Evolutionary conservation across 2,888 invertebrate genomes (phyloP).

Genomic region (Noctua pronuba): DNA sequence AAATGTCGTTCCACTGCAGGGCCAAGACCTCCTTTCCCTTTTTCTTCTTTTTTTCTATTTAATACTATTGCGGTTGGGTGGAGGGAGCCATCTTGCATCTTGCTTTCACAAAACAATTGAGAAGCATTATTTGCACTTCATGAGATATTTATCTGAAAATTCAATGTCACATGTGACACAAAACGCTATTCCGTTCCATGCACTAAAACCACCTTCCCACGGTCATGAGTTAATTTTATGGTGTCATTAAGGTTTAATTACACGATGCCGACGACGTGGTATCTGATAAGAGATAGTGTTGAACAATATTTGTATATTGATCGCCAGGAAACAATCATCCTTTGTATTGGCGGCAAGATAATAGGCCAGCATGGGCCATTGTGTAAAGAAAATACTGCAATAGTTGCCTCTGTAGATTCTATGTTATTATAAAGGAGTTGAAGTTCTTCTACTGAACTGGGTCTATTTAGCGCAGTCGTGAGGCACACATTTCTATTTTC

Average conservation of each 20-base stretch:
- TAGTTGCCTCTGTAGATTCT: background rate
- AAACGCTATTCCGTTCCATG: constrained; percentile 20
- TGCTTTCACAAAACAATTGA: background rate
- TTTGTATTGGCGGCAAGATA: constrained; percentile 63
- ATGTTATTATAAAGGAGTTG: background rate
- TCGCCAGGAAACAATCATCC: constrained; percentile 76
- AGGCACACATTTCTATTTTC: background rate
- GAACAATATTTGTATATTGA: constrained; percentile 79
- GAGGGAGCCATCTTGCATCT: background rate
- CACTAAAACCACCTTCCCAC: constrained; percentile 66
- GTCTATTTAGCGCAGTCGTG: background rate
- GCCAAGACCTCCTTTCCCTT: background rate
- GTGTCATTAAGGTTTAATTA: constrained; percentile 63
- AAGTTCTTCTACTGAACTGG: background rate
- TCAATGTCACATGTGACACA: constrained; percentile 28
- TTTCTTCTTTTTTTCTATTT: background rate
- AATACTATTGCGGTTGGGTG: background rate
- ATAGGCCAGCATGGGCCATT: background rate
- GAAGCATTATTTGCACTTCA: constrained; percentile 4
- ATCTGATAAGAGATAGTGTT: constrained; percentile 70
- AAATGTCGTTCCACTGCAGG: background rate
- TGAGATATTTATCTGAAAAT: constrained; percentile 1
- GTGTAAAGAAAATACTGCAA: background rate
- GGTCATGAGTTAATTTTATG: constrained; percentile 63
- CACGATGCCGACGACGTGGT: constrained; percentile 64